These are phyloP conservation scores for Pluvianellus socialis DNA, from an alignment of 2,113 vertebrate species.

Conservation along the genomic window DNA sequence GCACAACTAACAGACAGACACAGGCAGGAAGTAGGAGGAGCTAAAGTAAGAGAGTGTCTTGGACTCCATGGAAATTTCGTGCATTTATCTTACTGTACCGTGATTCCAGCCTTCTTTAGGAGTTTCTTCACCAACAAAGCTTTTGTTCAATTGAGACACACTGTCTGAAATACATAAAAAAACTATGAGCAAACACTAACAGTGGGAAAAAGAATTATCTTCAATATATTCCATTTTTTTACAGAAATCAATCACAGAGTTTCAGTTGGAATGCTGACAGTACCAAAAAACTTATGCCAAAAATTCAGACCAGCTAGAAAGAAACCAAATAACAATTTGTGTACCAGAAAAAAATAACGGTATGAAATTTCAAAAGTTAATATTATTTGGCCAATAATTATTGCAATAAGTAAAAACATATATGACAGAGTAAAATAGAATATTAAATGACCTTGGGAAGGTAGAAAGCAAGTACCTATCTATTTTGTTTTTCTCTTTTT, in stretches of 20 bases:
- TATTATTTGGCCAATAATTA: background rate
- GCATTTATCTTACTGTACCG: background rate
- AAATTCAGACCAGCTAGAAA: background rate
- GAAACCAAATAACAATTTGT: background rate
- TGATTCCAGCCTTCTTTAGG: background rate
- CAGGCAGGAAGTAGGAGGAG: background rate
- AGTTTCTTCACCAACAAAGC: background rate
- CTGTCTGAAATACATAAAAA: background rate
- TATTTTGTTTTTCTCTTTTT: background rate
- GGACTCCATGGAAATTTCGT: background rate
- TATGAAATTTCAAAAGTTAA: background rate
- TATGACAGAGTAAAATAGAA: background rate
- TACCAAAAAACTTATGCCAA: background rate
- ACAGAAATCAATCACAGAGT: background rate
- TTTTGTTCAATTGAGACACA: background rate
- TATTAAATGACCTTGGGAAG: background rate
- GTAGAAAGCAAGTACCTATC: background rate
- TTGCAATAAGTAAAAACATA: background rate
- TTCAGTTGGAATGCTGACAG: background rate
- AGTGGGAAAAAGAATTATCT: background rate
- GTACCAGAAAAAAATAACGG: background rate
- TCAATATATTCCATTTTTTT: background rate
- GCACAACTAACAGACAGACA: background rate
- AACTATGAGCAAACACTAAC: background rate
- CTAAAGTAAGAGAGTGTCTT: background rate